These are phyloP conservation scores for Bombus confusus DNA, from an alignment of 1,140 invertebrate species.

Conservation along the genomic window DNA sequence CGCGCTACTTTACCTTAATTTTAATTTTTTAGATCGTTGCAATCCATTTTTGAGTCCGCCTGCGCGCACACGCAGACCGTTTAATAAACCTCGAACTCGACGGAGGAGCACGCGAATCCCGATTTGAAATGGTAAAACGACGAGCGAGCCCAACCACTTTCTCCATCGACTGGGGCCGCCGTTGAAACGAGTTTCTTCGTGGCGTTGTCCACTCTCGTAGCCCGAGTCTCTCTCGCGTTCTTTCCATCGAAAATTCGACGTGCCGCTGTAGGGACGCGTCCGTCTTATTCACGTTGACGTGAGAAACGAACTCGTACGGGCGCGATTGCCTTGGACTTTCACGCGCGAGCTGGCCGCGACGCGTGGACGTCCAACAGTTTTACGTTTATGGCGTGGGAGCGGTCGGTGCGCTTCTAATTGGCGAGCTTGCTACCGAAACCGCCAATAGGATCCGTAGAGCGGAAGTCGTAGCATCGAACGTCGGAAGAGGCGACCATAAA, in stretches of 20 bases:
- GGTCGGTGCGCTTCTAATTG: conserved; percentile 59
- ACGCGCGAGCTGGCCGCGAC: not conserved
- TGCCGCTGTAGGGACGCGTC: not conserved
- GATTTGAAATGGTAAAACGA: not conserved
- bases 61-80: too few species aligned
- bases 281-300: not conserved
- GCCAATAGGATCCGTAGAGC: conserved; percentile 18
- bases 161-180: not conserved
- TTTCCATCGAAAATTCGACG: conserved; percentile 1
- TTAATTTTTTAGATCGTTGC: too few species aligned
- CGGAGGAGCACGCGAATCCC: too few species aligned
- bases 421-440: conserved; percentile 47
- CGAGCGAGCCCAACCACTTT: fast-evolving
- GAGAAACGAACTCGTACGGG: too few species aligned
- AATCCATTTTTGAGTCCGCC: too few species aligned
- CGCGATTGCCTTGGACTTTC: conserved; percentile 10
- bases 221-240: not conserved
- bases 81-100: too few species aligned
- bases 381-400: conserved; percentile 52
- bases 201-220: too few species aligned
- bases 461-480: not conserved
- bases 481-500: conserved; percentile 37
- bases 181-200: too few species aligned
- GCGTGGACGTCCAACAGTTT: conserved; percentile 47
- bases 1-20: too few species aligned